These are phyloP conservation scores for Holothuria glaberrima DNA, from an alignment of 35 echinoderm and acorn worm genomes.

Conservation along the genomic window DNA sequence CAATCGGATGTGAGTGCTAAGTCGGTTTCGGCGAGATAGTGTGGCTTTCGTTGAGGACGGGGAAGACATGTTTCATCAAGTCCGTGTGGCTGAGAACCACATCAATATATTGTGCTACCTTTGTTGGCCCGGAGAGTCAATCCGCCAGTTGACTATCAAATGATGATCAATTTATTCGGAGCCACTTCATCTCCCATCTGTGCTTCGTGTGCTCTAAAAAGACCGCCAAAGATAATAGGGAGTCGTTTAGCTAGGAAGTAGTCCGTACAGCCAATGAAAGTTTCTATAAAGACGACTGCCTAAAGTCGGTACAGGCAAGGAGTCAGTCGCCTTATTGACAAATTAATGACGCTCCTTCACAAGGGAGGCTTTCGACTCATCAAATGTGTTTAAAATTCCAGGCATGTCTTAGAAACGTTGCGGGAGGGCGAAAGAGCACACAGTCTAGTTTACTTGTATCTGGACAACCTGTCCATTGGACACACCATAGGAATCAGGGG, in stretches of 20 bases:
- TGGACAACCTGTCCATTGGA: not conserved
- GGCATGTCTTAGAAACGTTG: constrained; percentile 48
- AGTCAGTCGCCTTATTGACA: constrained; percentile 54
- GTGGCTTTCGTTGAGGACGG: constrained; percentile 59
- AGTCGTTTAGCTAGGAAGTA: not conserved
- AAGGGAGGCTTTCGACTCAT: not conserved
- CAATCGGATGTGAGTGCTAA: constrained; percentile 57
- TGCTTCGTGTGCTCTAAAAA: not conserved
- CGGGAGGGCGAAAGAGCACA: constrained; percentile 45
- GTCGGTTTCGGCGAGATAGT: constrained; percentile 48
- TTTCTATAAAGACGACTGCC: constrained; percentile 71
- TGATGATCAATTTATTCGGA: not conserved
- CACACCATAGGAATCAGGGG: not conserved
- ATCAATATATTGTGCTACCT: constrained; percentile 47
- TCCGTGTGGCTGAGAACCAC: constrained; percentile 31
- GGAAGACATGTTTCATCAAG: constrained; percentile 72
- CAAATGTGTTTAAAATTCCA: not conserved
- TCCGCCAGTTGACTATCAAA: not conserved
- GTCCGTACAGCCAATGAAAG: constrained; percentile 34
- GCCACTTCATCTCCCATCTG: not conserved
- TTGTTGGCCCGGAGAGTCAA: constrained; percentile 1
- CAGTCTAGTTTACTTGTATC: not conserved
- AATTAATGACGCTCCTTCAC: constrained; percentile 13
- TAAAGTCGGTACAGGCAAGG: constrained; percentile 53
- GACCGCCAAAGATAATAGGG: not conserved